These are phyloP conservation scores for Brachyhypopomus occidentalis DNA, from an alignment of 2,113 vertebrate genomes.

Conservation along the genomic window DNA sequence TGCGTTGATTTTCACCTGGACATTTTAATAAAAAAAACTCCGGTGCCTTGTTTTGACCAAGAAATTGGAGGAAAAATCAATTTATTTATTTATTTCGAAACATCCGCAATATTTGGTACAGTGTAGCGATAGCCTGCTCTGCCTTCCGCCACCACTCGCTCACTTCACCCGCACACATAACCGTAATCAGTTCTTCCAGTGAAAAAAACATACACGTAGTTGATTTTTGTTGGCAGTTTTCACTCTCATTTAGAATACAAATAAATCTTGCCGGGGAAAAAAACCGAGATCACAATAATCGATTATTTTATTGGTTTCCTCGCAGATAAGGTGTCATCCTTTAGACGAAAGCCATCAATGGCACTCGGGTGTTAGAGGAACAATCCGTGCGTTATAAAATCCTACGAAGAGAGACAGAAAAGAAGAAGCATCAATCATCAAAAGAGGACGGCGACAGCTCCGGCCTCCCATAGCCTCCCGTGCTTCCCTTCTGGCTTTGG, in stretches of 20 bases:
- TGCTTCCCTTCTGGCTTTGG: slow-evolving; percentile 58
- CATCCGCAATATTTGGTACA: slow-evolving; percentile 79
- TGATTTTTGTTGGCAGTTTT: slow-evolving; percentile 37
- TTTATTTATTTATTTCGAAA: slow-evolving; percentile 76
- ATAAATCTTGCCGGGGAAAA: slow-evolving; percentile 53
- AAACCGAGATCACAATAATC: slow-evolving; percentile 21
- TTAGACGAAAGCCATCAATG: slow-evolving; percentile 60
- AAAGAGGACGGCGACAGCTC: slow-evolving; percentile 65
- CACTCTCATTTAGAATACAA: slow-evolving; percentile 51
- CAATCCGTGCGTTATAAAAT: slow-evolving; percentile 63
- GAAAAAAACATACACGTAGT: background rate
- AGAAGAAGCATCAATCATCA: slow-evolving; percentile 66
- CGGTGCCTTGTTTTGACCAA: slow-evolving; percentile 1
- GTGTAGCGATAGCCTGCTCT: slow-evolving; percentile 56
- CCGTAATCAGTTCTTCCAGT: background rate
- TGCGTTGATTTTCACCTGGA: slow-evolving; percentile 47
- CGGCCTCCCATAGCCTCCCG: slow-evolving; percentile 61
- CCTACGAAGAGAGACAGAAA: slow-evolving; percentile 62
- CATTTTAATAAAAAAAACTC: slow-evolving; percentile 51
- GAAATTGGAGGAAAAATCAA: slow-evolving; percentile 47
- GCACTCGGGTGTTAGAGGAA: slow-evolving; percentile 66
- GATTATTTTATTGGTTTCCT: slow-evolving; percentile 53
- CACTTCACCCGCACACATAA: slow-evolving; percentile 54
- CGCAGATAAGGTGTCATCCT: slow-evolving; percentile 60
- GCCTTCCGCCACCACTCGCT: slow-evolving; percentile 62